phyloP scores from a whole-genome alignment of 2,113 vertebrate species.

The Tachysurus fulvidraco region DNA sequence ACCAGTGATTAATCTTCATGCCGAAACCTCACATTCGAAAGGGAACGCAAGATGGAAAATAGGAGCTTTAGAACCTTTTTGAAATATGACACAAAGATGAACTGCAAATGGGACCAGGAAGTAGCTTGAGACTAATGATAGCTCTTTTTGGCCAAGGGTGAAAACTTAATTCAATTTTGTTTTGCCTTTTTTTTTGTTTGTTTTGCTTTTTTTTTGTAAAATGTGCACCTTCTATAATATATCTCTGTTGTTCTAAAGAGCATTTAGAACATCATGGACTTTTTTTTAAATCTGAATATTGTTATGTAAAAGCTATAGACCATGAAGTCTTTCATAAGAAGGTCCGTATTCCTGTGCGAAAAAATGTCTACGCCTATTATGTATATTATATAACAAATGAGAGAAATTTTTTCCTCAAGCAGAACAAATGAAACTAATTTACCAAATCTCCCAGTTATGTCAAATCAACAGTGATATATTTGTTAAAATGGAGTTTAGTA shows the following conservation, averaged over 20 bases:
- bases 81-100: not conserved
- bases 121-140: not conserved
- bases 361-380: not conserved
- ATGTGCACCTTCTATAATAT: not conserved
- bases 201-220: not conserved
- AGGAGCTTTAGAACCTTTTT: not conserved
- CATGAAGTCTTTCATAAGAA: not conserved
- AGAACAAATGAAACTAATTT: not conserved
- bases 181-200: not conserved
- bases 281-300: not conserved
- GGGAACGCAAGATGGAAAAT: not conserved
- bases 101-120: not conserved
- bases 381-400: not conserved
- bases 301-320: not conserved
- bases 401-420: not conserved
- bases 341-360: not conserved
- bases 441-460: not conserved
- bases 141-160: not conserved
- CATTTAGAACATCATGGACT: not conserved
- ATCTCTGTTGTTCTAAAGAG: not conserved
- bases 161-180: not conserved
- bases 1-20: constrained; percentile 35
- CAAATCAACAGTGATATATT: not conserved
- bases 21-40: not conserved
- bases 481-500: not conserved